Percentiles rank a stretch among this genome's conserved stretches.
These are phyloP conservation scores for Cremastobaeus sp. DNA, from an alignment of 2,888 invertebrate genomes.

Conservation along the genomic window DNA sequence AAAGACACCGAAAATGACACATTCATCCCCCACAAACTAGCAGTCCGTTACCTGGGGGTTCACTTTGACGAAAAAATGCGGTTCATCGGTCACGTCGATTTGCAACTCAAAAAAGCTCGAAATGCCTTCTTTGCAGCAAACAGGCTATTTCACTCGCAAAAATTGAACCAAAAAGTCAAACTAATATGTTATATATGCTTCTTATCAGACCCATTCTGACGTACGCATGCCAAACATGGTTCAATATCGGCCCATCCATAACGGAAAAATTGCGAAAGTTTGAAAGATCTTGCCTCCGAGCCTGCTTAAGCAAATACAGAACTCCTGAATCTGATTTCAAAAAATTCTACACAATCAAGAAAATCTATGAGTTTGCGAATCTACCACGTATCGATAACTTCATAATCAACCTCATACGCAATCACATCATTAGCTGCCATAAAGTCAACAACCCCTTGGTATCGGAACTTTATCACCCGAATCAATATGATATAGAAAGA, in stretches of 20 bases:
- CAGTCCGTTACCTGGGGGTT: constrained; percentile 7
- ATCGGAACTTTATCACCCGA: neutral
- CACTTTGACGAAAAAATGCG: constrained; percentile 6
- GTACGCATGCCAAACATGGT: constrained; percentile 46
- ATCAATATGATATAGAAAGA: neutral
- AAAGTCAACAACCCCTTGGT: too few relatives aligned
- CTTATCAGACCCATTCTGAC: constrained; percentile 47
- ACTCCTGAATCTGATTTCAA: constrained; percentile 7
- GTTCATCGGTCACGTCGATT: neutral
- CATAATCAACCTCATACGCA: constrained; percentile 4
- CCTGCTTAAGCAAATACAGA: constrained; percentile 8
- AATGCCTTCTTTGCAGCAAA: neutral
- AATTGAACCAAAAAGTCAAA: neutral
- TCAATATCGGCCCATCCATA: constrained; percentile 36
- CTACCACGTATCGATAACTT: constrained; percentile 10
- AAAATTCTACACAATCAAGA: constrained; percentile 10
- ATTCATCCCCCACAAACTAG: neutral
- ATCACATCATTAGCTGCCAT: constrained; percentile 25
- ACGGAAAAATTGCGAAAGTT: constrained; percentile 52
- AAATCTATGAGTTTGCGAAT: constrained; percentile 23
- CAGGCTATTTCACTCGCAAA: neutral
- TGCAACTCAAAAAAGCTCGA: neutral
- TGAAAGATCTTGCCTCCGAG: constrained; percentile 30
- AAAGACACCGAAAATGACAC: neutral
- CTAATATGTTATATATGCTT: neutral